Conservation (phyloP, 2,797 vertebrate species). For the Picus viridis region DNA sequence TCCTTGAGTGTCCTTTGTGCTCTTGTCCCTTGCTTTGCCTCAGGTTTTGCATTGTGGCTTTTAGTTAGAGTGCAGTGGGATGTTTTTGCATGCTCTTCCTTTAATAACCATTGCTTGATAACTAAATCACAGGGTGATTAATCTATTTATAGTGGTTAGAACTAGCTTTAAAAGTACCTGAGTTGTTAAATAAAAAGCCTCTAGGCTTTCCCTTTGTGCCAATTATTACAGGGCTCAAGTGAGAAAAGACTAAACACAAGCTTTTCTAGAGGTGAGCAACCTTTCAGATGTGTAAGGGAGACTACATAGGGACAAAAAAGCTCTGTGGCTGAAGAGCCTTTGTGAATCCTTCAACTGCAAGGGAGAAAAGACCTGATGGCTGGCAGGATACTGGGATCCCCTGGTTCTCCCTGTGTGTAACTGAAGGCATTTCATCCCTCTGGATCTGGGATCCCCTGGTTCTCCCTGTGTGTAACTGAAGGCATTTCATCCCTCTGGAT, state of each 20-base stretch:
- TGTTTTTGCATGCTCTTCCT: neutral
- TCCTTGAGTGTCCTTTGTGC: neutral
- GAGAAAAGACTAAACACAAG: neutral
- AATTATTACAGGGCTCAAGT: neutral
- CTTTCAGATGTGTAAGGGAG: neutral
- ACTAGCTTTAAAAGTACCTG: neutral
- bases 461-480: too few relatives aligned
- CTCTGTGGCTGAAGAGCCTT: neutral
- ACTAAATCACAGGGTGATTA: neutral
- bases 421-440: neutral
- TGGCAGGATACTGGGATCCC: neutral
- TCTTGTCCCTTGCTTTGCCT: neutral
- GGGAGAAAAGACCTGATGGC: neutral
- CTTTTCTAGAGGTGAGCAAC: neutral
- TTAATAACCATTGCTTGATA: neutral
- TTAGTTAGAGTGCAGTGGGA: neutral
- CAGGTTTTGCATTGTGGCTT: conserved; percentile 16
- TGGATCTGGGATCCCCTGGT: neutral
- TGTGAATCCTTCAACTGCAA: neutral
- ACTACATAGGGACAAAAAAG: accelerated
- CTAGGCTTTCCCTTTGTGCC: neutral
- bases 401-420: neutral
- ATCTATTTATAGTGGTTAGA: neutral
- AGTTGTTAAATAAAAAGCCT: neutral
- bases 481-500: too few relatives aligned